Evolutionary conservation across 1,140 invertebrate genomes (phyloP).

Genomic region (Mactra quadrangularis): DNA sequence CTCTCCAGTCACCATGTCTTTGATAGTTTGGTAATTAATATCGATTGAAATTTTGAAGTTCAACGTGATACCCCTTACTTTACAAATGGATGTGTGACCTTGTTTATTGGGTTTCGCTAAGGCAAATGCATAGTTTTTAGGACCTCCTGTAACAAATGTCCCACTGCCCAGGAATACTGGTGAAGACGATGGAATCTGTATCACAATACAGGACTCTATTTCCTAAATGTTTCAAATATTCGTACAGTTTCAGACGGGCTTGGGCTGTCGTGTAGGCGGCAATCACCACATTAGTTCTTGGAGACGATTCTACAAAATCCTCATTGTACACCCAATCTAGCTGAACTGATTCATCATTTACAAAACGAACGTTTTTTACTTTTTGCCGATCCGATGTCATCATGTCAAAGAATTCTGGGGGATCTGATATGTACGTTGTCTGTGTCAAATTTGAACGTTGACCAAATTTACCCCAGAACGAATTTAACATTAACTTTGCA

Average conservation of each 20-base stretch:
- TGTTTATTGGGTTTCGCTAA: neutral
- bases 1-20: no score
- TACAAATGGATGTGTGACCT: conserved; percentile 7
- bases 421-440: neutral
- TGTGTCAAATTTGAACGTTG: conserved; percentile 43
- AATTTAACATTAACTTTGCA: no score
- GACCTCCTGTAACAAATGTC: conserved; percentile 49
- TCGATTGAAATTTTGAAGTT: conserved; percentile 27
- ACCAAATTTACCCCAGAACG: conserved; percentile 62
- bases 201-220: conserved; percentile 80
- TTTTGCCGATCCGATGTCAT: conserved; percentile 59
- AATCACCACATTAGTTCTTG: conserved; percentile 76
- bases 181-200: conserved; percentile 81
- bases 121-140: conserved; percentile 56
- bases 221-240: conserved; percentile 76
- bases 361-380: conserved; percentile 25
- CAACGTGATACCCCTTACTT: conserved; percentile 50
- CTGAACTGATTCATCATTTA: no score
- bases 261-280: conserved; percentile 81
- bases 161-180: conserved; percentile 17
- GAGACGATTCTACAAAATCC: neutral
- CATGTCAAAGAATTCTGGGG: conserved; percentile 65
- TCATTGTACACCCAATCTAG: conserved; percentile 13
- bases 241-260: conserved; percentile 81
- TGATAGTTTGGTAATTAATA: conserved; percentile 33